These are phyloP conservation scores for Rhinolophus ferrumequinum DNA, from an alignment of 2,113 vertebrate genomes.

Conservation along the genomic window DNA sequence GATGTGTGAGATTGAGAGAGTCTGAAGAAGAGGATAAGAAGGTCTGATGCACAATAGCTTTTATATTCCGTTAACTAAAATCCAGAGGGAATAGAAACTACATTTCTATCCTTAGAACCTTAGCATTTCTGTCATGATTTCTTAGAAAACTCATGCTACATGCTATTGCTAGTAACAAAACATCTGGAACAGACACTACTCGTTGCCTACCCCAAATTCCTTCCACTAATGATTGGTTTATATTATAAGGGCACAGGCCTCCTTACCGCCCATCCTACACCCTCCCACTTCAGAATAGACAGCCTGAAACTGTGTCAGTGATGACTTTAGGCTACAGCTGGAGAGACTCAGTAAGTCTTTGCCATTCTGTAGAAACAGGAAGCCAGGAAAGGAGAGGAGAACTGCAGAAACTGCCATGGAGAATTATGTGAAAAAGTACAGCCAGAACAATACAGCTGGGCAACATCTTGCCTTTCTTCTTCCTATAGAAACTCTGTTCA, in stretches of 20 bases:
- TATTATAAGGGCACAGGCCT: not conserved
- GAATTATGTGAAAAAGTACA: conserved; percentile 30
- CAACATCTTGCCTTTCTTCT: conserved; percentile 58
- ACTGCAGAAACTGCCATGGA: conserved; percentile 36
- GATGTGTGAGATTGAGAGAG: not conserved
- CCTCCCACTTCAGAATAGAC: not conserved
- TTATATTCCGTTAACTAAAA: not conserved
- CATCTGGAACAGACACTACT: conserved; percentile 19
- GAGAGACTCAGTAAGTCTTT: conserved; percentile 42
- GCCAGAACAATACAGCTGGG: conserved; percentile 29
- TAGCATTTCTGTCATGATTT: conserved; percentile 14
- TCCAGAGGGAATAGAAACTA: not conserved
- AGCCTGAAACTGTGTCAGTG: conserved; percentile 40
- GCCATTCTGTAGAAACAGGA: conserved; percentile 47
- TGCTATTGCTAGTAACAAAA: conserved; percentile 4
- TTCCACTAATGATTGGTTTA: conserved; percentile 39
- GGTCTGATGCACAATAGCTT: not conserved
- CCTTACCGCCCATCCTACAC: not conserved
- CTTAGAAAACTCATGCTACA: conserved; percentile 4
- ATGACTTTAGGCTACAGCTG: conserved; percentile 37
- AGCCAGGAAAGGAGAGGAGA: not conserved
- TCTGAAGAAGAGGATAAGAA: not conserved
- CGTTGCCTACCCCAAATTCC: conserved; percentile 21
- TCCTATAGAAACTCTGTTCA: conserved; percentile 23
- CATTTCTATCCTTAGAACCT: not conserved